A percentile compares a stretch with the other conserved stretches of the same genome.
Conservation (phyloP, 2,888 invertebrate genomes). For the Andrena fulva region DNA sequence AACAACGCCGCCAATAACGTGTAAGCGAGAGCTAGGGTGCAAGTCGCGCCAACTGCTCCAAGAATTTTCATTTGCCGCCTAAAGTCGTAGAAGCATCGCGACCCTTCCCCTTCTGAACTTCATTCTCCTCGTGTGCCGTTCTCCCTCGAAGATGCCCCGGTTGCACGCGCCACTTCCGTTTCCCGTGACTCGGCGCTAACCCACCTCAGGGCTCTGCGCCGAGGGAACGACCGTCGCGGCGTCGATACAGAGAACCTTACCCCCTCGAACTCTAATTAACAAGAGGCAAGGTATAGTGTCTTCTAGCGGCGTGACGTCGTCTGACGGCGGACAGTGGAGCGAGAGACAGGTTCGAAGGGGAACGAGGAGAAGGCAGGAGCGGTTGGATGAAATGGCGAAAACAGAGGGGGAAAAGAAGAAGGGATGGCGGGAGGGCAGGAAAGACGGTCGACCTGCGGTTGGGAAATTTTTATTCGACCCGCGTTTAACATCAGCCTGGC, state of each 20-base stretch:
- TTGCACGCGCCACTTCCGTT: neutral
- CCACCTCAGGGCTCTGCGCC: neutral
- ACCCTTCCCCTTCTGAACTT: neutral
- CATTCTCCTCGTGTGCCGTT: neutral
- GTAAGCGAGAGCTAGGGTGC: constrained; percentile 22
- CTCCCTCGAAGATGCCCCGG: neutral
- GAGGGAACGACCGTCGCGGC: too few species aligned
- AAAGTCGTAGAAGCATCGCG: constrained; percentile 48
- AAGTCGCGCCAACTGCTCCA: constrained; percentile 52
- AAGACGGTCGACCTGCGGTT: constrained; percentile 40
- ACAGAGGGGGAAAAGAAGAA: constrained; percentile 4
- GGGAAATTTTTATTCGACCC: constrained; percentile 69
- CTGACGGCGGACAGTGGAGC: neutral
- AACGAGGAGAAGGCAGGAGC: neutral
- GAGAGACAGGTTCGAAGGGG: neutral
- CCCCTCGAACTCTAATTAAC: too few species aligned
- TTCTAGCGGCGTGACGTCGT: too few species aligned
- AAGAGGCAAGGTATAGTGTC: too few species aligned
- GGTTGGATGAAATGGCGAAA: neutral
- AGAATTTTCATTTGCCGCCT: constrained; percentile 61
- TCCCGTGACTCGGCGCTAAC: constrained; percentile 18
- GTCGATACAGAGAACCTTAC: too few species aligned
- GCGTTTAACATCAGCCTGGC: constrained; percentile 71
- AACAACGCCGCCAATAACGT: constrained; percentile 33
- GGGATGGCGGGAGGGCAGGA: constrained; percentile 26